phyloP scores from a whole-genome alignment of 2,888 invertebrate species.

The Vesta saturnalis region DNA sequence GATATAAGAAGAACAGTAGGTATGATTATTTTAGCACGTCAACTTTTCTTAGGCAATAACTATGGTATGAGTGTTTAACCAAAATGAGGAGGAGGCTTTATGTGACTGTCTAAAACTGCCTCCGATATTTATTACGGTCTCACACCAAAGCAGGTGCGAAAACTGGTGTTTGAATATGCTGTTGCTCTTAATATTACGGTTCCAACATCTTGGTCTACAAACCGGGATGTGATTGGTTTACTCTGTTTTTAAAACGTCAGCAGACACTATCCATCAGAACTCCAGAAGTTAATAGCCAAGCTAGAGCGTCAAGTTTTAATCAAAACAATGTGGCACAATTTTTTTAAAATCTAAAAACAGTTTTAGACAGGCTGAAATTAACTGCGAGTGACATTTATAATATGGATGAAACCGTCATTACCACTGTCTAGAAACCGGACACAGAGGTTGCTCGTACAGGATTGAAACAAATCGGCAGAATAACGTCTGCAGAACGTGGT shows the following conservation, averaged over 20 bases:
- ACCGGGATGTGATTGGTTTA: not conserved
- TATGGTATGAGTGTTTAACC: not conserved
- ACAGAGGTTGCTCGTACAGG: not conserved
- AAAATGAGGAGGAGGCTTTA: not conserved
- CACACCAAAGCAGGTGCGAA: slow-evolving; percentile 4
- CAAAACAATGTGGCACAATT: slow-evolving; percentile 1
- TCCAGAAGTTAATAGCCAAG: not conserved
- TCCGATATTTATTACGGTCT: slow-evolving; percentile 1
- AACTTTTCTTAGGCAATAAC: not conserved
- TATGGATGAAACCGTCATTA: not conserved
- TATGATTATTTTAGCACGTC: slow-evolving; percentile 2
- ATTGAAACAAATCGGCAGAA: no score
- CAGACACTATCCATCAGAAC: slow-evolving; percentile 1
- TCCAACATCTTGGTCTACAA: slow-evolving; percentile 11
- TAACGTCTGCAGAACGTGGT: slow-evolving; percentile 2
- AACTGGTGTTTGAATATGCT: not conserved
- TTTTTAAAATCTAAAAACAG: not conserved
- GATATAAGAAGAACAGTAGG: slow-evolving; percentile 3
- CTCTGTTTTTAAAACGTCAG: not conserved
- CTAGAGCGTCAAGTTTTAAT: not conserved
- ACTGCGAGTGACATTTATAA: slow-evolving; percentile 1
- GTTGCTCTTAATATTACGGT: slow-evolving; percentile 3
- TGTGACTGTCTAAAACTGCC: slow-evolving; percentile 1
- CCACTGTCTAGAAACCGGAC: slow-evolving; percentile 1
- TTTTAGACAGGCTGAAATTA: not conserved